phyloP scores from a whole-genome alignment of 2,888 invertebrate species.

The Limenitis camilla region DNA sequence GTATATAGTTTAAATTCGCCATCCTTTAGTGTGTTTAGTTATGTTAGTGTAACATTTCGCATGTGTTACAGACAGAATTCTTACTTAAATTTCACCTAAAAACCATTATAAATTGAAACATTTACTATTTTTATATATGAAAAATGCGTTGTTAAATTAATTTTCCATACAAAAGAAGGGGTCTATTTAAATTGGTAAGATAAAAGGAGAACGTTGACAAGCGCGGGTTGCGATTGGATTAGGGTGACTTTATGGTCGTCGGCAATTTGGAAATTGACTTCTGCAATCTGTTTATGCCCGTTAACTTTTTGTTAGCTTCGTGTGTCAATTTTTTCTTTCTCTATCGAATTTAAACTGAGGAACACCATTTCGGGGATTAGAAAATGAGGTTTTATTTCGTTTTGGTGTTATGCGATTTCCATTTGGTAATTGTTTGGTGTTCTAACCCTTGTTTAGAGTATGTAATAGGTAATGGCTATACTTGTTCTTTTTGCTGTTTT shows the following conservation, averaged over 20 bases:
- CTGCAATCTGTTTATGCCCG: slow-evolving; percentile 64
- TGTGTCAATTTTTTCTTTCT: slow-evolving; percentile 52
- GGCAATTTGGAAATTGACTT: slow-evolving; percentile 73
- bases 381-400: slow-evolving; percentile 22
- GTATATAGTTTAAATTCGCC: no score
- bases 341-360: slow-evolving; percentile 41
- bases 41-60: no score
- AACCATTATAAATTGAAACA: not conserved
- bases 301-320: slow-evolving; percentile 50
- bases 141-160: not conserved
- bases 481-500: no score
- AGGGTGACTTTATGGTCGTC: slow-evolving; percentile 68
- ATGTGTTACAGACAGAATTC: no score
- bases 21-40: no score
- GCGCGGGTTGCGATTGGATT: slow-evolving; percentile 70
- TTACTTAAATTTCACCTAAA: no score
- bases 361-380: slow-evolving; percentile 38
- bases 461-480: not conserved
- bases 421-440: slow-evolving; percentile 7
- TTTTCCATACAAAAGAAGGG: slow-evolving; percentile 22
- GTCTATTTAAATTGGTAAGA: slow-evolving; percentile 43
- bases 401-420: slow-evolving; percentile 1
- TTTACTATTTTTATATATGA: not conserved
- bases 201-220: slow-evolving; percentile 71
- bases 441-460: not conserved